A percentile compares a stretch with the other conserved stretches of the same genome.
These are phyloP conservation scores for Pholis gunnellus DNA, from an alignment of 2,113 vertebrate genomes.

Conservation along the genomic window DNA sequence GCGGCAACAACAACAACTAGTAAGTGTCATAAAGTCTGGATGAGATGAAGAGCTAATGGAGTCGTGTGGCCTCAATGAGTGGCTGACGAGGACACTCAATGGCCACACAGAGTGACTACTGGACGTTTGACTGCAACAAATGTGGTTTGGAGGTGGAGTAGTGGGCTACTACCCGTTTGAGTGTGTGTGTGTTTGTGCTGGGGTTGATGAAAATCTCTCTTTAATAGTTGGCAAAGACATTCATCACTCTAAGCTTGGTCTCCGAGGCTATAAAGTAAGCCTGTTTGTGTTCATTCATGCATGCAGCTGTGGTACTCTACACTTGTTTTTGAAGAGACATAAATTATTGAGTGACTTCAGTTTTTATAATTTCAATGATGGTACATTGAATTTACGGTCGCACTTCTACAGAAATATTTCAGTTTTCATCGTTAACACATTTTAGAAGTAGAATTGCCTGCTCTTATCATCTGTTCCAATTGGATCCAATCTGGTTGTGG, in stretches of 20 bases:
- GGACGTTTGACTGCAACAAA: slow-evolving; percentile 1
- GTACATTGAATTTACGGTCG: not conserved
- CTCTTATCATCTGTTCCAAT: not conserved
- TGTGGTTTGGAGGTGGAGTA: not conserved
- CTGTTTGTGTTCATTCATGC: not conserved
- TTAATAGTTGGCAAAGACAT: not conserved
- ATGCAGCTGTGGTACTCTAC: not conserved
- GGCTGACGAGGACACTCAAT: not conserved
- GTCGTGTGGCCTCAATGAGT: not conserved
- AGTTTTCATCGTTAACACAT: no score
- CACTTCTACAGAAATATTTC: not conserved
- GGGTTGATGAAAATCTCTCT: slow-evolving; percentile 10
- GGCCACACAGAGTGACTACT: not conserved
- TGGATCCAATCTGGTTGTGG: no score
- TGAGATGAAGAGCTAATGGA: not conserved
- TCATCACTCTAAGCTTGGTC: not conserved
- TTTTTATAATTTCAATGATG: not conserved
- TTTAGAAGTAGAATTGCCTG: no score
- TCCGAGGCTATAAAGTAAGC: slow-evolving; percentile 2
- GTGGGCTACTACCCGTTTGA: not conserved
- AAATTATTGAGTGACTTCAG: slow-evolving; percentile 5
- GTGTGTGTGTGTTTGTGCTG: not conserved
- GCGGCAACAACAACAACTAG: not conserved
- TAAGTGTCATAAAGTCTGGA: slow-evolving; percentile 3
- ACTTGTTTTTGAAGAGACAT: not conserved